phyloP scores from a whole-genome alignment of 2,888 invertebrate genomes.

The Caenorhabditis sp. region DNA sequence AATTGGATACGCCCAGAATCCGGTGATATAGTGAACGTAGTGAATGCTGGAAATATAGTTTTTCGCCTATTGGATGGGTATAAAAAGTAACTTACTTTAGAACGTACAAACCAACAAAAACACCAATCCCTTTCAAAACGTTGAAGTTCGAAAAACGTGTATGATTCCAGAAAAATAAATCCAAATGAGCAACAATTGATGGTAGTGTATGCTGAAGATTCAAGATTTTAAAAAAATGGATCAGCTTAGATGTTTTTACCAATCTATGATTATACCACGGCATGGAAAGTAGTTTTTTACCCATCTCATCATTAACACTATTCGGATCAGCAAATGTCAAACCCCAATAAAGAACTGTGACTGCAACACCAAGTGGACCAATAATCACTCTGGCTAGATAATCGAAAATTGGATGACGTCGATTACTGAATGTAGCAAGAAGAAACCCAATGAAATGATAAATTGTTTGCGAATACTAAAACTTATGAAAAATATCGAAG shows the following conservation, averaged over 20 bases:
- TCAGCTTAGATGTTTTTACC: neutral
- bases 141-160: slow-evolving; percentile 28
- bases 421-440: slow-evolving; percentile 20
- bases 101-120: slow-evolving; percentile 51
- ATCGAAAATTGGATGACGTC: slow-evolving; percentile 34
- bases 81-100: slow-evolving; percentile 50
- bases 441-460: slow-evolving; percentile 59
- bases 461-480: slow-evolving; percentile 60
- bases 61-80: neutral
- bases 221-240: neutral
- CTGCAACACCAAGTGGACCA: slow-evolving; percentile 55
- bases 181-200: slow-evolving; percentile 54
- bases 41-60: slow-evolving; percentile 56
- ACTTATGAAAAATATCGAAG: neutral
- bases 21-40: slow-evolving; percentile 52
- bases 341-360: slow-evolving; percentile 65
- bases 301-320: slow-evolving; percentile 54
- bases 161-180: slow-evolving; percentile 55
- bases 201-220: slow-evolving; percentile 61
- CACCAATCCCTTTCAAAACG: slow-evolving; percentile 42
- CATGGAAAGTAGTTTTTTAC: slow-evolving; percentile 49
- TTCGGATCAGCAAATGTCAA: slow-evolving; percentile 59
- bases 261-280: slow-evolving; percentile 65
- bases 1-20: slow-evolving; percentile 69
- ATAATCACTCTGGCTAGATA: slow-evolving; percentile 42